These are phyloP conservation scores for Panagrolaimus sp. DNA, from an alignment of 1,140 invertebrate species.

Conservation along the genomic window DNA sequence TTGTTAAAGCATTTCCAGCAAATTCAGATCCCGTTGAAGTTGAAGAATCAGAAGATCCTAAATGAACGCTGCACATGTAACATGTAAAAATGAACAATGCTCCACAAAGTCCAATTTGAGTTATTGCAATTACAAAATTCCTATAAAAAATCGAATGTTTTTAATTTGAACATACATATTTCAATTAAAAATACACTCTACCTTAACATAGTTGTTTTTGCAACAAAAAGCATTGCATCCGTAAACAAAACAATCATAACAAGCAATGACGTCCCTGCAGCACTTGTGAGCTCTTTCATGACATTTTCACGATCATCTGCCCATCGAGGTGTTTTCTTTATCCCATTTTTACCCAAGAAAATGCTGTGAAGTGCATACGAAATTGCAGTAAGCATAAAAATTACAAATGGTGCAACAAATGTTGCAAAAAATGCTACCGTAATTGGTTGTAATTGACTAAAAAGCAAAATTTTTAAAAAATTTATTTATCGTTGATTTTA, in stretches of 20 bases:
- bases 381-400: background rate
- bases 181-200: background rate
- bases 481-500: background rate
- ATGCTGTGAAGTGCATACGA: conserved; percentile 11
- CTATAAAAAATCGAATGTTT: background rate
- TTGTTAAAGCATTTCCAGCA: conserved; percentile 1
- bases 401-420: background rate
- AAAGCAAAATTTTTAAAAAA: background rate
- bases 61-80: conserved; percentile 8
- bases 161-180: background rate
- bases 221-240: conserved; percentile 8
- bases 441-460: background rate
- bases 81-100: conserved; percentile 13
- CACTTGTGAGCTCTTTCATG: conserved; percentile 6
- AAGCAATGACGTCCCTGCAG: background rate
- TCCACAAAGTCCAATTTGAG: conserved; percentile 4
- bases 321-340: conserved; percentile 15
- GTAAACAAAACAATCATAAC: conserved; percentile 7
- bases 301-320: conserved; percentile 11
- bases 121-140: conserved; percentile 10
- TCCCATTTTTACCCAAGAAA: background rate
- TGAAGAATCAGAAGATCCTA: background rate
- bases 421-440: conserved; percentile 10
- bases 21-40: conserved; percentile 7
- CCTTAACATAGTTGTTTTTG: conserved; percentile 15